These are phyloP conservation scores for Tupiocoris notatus DNA, from an alignment of 2,888 invertebrate species.

Conservation along the genomic window DNA sequence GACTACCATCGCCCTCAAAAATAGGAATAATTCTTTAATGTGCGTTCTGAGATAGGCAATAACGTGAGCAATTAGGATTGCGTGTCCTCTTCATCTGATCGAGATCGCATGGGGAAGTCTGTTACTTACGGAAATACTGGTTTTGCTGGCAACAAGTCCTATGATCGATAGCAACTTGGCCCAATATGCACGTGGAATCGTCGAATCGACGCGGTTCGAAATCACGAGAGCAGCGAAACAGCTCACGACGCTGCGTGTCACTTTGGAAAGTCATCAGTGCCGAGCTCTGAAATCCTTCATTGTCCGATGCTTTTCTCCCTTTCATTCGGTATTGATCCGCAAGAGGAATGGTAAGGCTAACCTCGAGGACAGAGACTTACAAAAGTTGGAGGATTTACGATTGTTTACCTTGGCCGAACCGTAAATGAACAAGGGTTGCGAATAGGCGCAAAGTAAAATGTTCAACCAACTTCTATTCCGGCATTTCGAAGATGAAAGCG, in stretches of 20 bases:
- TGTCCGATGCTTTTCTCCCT: background rate
- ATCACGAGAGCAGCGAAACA: background rate
- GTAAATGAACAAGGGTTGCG: background rate
- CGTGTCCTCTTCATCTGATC: constrained; percentile 28
- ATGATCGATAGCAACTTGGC: constrained; percentile 13
- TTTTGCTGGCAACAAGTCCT: constrained; percentile 29
- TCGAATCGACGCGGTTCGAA: background rate
- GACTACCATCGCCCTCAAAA: constrained; percentile 21
- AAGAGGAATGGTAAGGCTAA: background rate
- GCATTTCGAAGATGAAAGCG: background rate
- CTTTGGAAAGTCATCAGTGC: background rate
- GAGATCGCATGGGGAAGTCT: constrained; percentile 3
- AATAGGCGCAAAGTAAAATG: background rate
- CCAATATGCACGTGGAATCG: background rate
- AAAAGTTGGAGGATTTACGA: background rate
- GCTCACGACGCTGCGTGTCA: background rate
- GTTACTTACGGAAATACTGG: constrained; percentile 23
- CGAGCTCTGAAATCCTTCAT: background rate
- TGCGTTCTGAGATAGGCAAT: constrained; percentile 18
- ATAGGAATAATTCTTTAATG: constrained; percentile 38
- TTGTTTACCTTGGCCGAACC: background rate
- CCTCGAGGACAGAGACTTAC: background rate
- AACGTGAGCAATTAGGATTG: constrained; percentile 34
- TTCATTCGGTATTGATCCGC: background rate
- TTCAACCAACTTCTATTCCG: background rate